Evolutionary conservation across 2,113 vertebrate genomes (phyloP).

Genomic region (Nothobranchius kuhntae): DNA sequence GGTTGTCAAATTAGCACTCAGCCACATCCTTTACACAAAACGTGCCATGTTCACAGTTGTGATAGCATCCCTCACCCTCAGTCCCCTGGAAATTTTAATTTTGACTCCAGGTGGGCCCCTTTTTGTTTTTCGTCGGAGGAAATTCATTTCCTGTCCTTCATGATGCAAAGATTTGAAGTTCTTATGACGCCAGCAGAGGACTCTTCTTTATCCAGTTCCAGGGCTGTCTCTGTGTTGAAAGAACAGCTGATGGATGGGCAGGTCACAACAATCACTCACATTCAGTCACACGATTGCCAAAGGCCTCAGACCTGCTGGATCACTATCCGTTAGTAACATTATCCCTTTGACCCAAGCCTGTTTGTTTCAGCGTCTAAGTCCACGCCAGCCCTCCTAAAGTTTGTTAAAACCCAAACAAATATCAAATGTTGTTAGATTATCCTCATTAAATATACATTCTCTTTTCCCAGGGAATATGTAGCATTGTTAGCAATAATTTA

Average conservation of each 20-base stretch:
- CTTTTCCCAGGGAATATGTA: conserved; percentile 1
- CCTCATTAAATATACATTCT: conserved; percentile 8
- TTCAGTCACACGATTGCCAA: conserved; percentile 35
- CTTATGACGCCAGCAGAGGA: conserved; percentile 6
- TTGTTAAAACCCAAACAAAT: not conserved
- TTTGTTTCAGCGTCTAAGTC: conserved; percentile 13
- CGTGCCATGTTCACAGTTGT: conserved; percentile 11
- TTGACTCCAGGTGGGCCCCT: conserved; percentile 31
- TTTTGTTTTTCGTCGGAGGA: conserved; percentile 16
- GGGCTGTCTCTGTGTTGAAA: conserved; percentile 24
- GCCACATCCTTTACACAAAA: conserved; percentile 44
- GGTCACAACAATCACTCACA: conserved; percentile 58
- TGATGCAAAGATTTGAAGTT: conserved; percentile 34
- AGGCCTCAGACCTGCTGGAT: conserved; percentile 49
- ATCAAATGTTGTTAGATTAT: not conserved
- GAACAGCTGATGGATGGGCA: conserved; percentile 51
- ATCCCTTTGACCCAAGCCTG: conserved; percentile 25
- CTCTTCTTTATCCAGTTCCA: conserved; percentile 30
- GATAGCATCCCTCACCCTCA: conserved; percentile 51
- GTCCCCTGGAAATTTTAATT: conserved; percentile 32
- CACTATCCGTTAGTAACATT: conserved; percentile 56
- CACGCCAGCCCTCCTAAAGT: not conserved
- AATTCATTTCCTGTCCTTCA: not conserved
- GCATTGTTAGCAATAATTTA: not conserved
- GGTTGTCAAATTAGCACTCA: conserved; percentile 62